Base-by-base conservation (phyloP, 2,113 vertebrate genomes). In the Pagrus major region DNA sequence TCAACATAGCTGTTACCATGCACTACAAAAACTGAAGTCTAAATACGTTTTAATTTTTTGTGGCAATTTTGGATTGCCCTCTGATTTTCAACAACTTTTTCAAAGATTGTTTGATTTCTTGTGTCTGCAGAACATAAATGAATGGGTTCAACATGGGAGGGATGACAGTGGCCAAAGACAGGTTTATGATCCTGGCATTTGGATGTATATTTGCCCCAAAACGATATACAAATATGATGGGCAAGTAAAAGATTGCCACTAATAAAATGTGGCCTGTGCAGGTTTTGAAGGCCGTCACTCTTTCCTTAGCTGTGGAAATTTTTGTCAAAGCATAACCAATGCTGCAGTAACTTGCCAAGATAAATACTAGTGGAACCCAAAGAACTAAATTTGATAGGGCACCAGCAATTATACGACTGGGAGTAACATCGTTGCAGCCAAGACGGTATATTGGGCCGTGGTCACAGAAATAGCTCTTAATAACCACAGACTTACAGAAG, bases 391-490 rank as follows among this genome's bases (percentile, higher is more conserved):
- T 15, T 23, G 58, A 6, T 14, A 1, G 15, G 6, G 39, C 3
- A 37, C 20, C 5, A 60, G 2, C 12, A 37, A 60, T 15, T 14
- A 5, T 3, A 39, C 3, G 3, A 6, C 3, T 60, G 2, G 58
- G 84, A 64, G 35, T 64, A 82, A 29, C 21, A 64, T 91, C 90
- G 88, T 92, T 93, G 63, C 94, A 94, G 3, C 89, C 85, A 41
- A 94, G 78, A 1, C 56, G 16, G 67, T 69, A 89, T 0, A 94
- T n/a, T 15, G 79, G 92, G 0, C 87, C 92, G 56, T 93, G 82
- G n/a, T 93, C 88, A 82, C 93, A 93, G 71, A 90, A 94, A 78
- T 66, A 94, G 73, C 93, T 93, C 1, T 92, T 81, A 41, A 95
- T 37, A 41, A 92, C 84, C 68, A 89, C 79, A 37, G 91, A 89